Evolutionary conservation across 1,140 invertebrate species (phyloP), one percentile per base, ranked within the genome.

Genomic region (Musca vetustissima): DNA sequence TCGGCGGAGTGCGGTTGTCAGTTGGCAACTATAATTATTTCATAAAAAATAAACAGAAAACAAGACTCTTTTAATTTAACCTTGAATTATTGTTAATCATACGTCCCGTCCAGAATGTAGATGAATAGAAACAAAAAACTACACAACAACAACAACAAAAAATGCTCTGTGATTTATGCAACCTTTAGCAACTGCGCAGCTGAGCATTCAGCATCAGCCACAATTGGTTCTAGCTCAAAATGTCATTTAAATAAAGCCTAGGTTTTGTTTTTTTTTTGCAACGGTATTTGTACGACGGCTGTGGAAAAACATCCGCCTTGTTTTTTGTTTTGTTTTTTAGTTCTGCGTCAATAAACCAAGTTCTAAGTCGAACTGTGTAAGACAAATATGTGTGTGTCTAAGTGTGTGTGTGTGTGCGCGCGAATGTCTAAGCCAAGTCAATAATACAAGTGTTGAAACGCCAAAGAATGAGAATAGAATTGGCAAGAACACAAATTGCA

Each of bases 21-120:
- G 36, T 43, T 43, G 13, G 36, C 36, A 43, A 43, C 36, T 43
- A 43, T 43, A 43, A 43, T 43, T 43, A 43, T 43, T 43, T 43
- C 6, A 43, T 43, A 43, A 43, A 43, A n/a, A n/a, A n/a, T n/a
- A n/a, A n/a, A n/a, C n/a, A n/a, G n/a, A n/a, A n/a, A n/a, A n/a
- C n/a, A n/a, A n/a, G n/a, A 43, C 36, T 43, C 6, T 43, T 43
- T 43, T 13, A 13, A 43, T 52, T 61, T 61, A 61, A 61, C 57
- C 57, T 61, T 61, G 57, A 61, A 61, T 61, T 61, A 36, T 36
- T 36, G 19, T 61, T 61, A 61, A 61, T 61, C 57, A 61, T 36
- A 61, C 57, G 28, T 61, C 36, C 19, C 21, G 28, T 21, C 6
- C 21, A 52, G 21, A 52, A 19, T 19, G 1, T 14, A 9, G 7